Conservation (phyloP, 2,113 vertebrate genomes). For the Argyrosomus japonicus region DNA sequence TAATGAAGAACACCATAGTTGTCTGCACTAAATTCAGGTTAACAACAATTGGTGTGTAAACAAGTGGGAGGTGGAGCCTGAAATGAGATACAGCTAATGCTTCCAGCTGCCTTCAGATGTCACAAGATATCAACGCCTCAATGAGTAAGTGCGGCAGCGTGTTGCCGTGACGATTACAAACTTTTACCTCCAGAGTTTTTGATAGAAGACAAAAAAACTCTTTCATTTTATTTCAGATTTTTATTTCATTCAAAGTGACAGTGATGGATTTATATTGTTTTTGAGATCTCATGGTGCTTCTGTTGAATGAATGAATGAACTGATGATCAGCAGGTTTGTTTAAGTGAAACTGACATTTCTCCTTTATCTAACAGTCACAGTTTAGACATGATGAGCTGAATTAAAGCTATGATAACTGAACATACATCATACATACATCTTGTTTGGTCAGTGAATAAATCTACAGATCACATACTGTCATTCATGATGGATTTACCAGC, state of each 20-base stretch:
- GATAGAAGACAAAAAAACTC: background rate
- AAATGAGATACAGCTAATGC: slow-evolving; percentile 12
- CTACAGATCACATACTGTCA: background rate
- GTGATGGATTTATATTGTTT: background rate
- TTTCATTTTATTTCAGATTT: background rate
- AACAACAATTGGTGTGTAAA: background rate
- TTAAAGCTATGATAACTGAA: slow-evolving; percentile 58
- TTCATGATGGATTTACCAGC: background rate
- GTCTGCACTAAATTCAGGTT: slow-evolving; percentile 14
- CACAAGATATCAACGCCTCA: slow-evolving; percentile 22
- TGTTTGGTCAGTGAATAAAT: slow-evolving; percentile 22
- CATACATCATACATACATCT: background rate
- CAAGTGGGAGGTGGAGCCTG: slow-evolving; percentile 1
- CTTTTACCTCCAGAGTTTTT: slow-evolving; percentile 21
- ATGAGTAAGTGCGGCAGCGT: background rate
- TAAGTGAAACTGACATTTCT: slow-evolving; percentile 18
- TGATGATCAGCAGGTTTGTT: slow-evolving; percentile 14
- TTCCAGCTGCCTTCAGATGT: slow-evolving; percentile 52
- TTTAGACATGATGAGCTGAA: slow-evolving; percentile 22
- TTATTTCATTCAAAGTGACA: slow-evolving; percentile 56
- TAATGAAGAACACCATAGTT: background rate
- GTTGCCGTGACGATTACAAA: background rate
- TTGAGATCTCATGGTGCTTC: slow-evolving; percentile 25
- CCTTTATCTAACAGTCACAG: slow-evolving; percentile 25
- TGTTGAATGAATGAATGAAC: slow-evolving; percentile 29